Percentiles rank a stretch among this genome's conserved stretches.
phyloP scores from a whole-genome alignment of 2,113 vertebrate genomes.

The Malurus cyaneus region DNA sequence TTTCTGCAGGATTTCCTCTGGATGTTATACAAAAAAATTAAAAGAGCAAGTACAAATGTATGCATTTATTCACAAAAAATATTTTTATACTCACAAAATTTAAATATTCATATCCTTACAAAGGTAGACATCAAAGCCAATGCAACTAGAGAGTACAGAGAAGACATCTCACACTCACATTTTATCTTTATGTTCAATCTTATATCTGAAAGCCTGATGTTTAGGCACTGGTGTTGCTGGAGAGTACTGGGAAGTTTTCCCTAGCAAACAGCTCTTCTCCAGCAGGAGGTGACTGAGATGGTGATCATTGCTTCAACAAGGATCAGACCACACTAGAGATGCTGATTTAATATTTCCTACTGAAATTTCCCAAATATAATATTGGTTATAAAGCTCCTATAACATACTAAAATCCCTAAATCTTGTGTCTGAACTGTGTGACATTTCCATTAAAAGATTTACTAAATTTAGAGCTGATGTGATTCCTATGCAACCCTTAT shows the following conservation, averaged over 20 bases:
- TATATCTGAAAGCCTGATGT: background rate
- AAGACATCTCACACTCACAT: background rate
- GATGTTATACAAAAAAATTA: background rate
- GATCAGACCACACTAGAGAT: background rate
- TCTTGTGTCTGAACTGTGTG: conserved; percentile 32
- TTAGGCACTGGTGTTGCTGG: background rate
- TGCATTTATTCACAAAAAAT: background rate
- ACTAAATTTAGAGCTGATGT: conserved; percentile 39
- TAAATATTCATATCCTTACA: background rate
- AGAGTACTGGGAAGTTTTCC: background rate
- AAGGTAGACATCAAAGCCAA: background rate
- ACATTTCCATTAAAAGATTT: conserved; percentile 44
- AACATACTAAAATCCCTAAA: conserved; percentile 12
- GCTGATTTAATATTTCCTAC: background rate
- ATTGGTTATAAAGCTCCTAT: background rate
- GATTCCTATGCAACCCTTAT: background rate
- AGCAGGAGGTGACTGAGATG: background rate
- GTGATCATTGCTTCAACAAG: background rate
- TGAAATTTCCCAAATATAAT: conserved; percentile 9
- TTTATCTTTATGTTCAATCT: background rate
- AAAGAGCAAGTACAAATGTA: background rate
- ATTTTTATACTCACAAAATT: background rate
- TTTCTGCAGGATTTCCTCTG: background rate
- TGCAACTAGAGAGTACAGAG: background rate
- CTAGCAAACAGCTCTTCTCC: background rate